A percentile compares a stretch with the other conserved stretches of the same genome.
Evolutionary conservation across 1,140 invertebrate species (phyloP).

Genomic region (Sarcophaga bullata): DNA sequence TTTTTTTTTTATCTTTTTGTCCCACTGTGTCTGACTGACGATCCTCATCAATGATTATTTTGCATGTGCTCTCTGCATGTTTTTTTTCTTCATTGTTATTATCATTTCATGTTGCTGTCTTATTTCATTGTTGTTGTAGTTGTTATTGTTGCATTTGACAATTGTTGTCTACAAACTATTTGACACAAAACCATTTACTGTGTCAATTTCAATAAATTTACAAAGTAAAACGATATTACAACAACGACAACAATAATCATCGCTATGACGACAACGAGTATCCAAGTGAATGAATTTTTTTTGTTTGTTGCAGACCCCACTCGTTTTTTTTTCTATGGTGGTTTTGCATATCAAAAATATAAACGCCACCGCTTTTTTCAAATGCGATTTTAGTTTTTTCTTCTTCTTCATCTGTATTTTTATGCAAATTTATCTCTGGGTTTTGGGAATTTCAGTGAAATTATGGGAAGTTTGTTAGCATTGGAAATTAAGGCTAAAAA

Average conservation of each 20-base stretch:
- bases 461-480: too few relatives aligned
- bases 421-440: too few relatives aligned
- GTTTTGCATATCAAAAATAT: background rate
- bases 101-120: too few relatives aligned
- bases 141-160: background rate
- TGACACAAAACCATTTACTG: conserved; percentile 12
- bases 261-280: background rate
- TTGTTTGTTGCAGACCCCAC: too few relatives aligned
- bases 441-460: too few relatives aligned
- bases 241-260: background rate
- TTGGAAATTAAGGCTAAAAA: too few relatives aligned
- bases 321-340: background rate
- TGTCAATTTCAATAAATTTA: conserved; percentile 12
- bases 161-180: conserved; percentile 18
- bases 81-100: background rate
- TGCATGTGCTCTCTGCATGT: conserved; percentile 5
- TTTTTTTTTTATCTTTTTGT: too few relatives aligned
- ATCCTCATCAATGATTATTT: background rate
- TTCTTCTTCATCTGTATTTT: too few relatives aligned
- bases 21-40: too few relatives aligned
- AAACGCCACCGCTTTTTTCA: conserved; percentile 7
- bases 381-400: background rate
- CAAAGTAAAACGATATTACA: background rate
- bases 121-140: too few relatives aligned
- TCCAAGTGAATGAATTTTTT: background rate